Percentiles rank a stretch among this genome's conserved stretches.
Evolutionary conservation across 2,113 vertebrate species (phyloP).

Genomic region (Machaerirhynchus nigripectus): DNA sequence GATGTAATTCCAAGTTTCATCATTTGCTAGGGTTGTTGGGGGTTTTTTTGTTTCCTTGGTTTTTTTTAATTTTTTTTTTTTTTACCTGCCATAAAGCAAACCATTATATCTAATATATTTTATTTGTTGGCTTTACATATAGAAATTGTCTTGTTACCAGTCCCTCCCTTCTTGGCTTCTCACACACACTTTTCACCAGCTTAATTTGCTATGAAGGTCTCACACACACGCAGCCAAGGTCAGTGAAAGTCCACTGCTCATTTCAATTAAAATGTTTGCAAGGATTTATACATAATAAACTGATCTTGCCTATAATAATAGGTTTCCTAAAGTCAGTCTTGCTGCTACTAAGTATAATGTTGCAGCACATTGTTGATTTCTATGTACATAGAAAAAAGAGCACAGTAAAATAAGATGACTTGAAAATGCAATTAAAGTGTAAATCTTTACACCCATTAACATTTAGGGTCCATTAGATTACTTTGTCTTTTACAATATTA

Average conservation of each 20-base stretch:
- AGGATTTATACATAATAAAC: conserved; percentile 70
- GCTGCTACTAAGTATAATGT: conserved; percentile 52
- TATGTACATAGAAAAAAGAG: conserved; percentile 59
- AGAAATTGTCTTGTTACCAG: conserved; percentile 9
- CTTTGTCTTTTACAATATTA: conserved; percentile 66
- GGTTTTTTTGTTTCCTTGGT: rapidly evolving
- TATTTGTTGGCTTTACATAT: conserved; percentile 27
- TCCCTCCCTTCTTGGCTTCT: neutral
- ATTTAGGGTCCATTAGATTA: conserved; percentile 70
- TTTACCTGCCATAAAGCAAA: neutral
- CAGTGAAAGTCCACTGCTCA: conserved; percentile 69
- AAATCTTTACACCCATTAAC: conserved; percentile 74
- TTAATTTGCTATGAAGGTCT: conserved; percentile 45
- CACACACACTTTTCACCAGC: neutral
- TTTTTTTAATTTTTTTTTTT: neutral
- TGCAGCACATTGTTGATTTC: conserved; percentile 50
- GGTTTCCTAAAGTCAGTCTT: conserved; percentile 42
- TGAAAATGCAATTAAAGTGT: conserved; percentile 71
- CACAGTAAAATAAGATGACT: conserved; percentile 46
- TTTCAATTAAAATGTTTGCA: conserved; percentile 74
- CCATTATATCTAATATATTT: conserved; percentile 16
- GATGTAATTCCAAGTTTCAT: conserved; percentile 18
- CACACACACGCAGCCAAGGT: conserved; percentile 35
- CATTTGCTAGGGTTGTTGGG: neutral
- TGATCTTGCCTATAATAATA: conserved; percentile 68